Conservation (phyloP, 2,113 vertebrate genomes). For the Glaucomys volans region DNA sequence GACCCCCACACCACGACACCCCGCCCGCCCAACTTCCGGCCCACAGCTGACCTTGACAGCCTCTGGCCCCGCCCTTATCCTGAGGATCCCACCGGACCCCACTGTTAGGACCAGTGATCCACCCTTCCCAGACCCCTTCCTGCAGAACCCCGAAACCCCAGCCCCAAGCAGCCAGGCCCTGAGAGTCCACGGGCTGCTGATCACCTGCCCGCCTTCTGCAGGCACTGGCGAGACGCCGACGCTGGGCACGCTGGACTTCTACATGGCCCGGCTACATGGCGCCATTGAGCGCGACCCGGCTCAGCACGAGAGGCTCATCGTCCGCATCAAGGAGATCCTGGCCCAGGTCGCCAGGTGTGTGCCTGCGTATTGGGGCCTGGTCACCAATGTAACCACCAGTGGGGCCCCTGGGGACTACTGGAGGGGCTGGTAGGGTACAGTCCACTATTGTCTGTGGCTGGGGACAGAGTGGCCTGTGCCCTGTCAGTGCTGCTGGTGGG, state of each 20-base stretch:
- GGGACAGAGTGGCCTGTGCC: too few relatives aligned
- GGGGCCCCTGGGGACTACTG: background rate
- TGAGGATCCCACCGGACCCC: too few relatives aligned
- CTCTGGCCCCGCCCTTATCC: background rate
- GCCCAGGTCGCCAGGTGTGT: constrained; percentile 95
- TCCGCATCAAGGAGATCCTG: constrained; percentile 95
- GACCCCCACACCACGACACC: background rate
- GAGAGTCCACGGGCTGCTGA: background rate
- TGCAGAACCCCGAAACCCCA: background rate
- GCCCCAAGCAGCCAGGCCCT: too few relatives aligned
- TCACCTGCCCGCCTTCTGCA: constrained; percentile 44
- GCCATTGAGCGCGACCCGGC: constrained; percentile 94
- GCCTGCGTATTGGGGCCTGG: background rate
- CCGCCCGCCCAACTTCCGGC: background rate
- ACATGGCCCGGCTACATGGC: constrained; percentile 95
- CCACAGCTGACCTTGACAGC: background rate
- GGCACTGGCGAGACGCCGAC: constrained; percentile 97
- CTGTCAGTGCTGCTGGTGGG: too few relatives aligned
- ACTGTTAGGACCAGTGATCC: background rate
- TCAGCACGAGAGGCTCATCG: constrained; percentile 93
- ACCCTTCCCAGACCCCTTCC: too few relatives aligned
- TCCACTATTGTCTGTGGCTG: too few relatives aligned
- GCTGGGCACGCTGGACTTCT: constrained; percentile 94
- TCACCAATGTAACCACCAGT: too few relatives aligned
- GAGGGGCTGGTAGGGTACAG: background rate